A percentile compares a stretch with the other conserved stretches of the same genome.
Conservation (phyloP, 2,113 vertebrate species). For the Podocnemis expansa region DNA sequence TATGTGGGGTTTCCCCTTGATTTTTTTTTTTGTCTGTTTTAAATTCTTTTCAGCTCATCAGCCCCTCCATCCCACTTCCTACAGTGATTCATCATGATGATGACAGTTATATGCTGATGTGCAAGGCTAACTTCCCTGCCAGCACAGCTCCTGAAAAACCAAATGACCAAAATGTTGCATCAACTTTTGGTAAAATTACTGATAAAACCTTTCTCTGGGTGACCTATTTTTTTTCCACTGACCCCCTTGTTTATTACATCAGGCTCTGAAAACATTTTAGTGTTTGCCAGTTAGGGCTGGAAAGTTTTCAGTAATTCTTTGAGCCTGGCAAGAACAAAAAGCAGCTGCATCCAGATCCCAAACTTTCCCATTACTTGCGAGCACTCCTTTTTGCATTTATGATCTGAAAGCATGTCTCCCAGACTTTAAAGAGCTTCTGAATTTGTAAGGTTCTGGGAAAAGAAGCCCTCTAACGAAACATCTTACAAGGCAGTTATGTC, state of each 20-base stretch:
- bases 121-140: not conserved
- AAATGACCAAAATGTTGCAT: not conserved
- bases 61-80: not conserved
- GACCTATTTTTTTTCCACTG: conserved; percentile 4
- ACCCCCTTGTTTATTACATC: conserved; percentile 26
- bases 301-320: not conserved
- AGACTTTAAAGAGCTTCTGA: not conserved
- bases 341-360: conserved; percentile 1
- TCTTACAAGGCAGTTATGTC: not conserved
- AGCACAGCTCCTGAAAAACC: not conserved
- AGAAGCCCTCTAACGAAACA: not conserved
- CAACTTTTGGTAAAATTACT: not conserved
- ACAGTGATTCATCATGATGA: not conserved
- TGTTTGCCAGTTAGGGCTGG: conserved; percentile 41
- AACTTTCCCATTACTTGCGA: conserved; percentile 3
- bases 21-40: not conserved
- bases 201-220: not conserved
- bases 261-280: conserved; percentile 18
- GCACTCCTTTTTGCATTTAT: not conserved
- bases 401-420: not conserved
- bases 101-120: not conserved
- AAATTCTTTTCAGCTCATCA: not conserved
- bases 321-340: not conserved
- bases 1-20: not conserved
- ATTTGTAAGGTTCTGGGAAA: not conserved